Base-by-base conservation (phyloP, 2,113 vertebrate genomes). In the Carassius auratus region DNA sequence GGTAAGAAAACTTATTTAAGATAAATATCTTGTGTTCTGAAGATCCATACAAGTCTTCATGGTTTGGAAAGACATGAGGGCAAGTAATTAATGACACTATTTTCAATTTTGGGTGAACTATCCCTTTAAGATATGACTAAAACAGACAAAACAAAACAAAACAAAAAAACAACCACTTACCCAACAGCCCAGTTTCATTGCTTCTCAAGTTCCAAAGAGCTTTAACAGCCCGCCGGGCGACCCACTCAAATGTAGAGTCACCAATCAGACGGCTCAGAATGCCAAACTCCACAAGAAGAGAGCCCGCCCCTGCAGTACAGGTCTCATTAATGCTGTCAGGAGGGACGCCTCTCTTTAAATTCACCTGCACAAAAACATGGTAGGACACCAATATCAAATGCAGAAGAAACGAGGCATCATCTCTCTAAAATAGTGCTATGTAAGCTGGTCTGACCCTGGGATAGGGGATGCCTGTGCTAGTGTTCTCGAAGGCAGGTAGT, bases 401-500 rank as follows among this genome's bases (percentile, higher is more conserved):
- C 1, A 76, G 50, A 3, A 52, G 26, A 33, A 30, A 19, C 3
- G 2, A 55, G 23, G 8, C 75, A 36, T 21, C n/a, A 23, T 76
- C 1, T 19, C 15, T 30, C 33, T 1, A 76, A 21, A 81, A 5
- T 3, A 77, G 2, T n/a, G 13, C 36, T 42, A 23, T 23, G 48
- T 4, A 30, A 17, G 14, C 15, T 3, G n/a, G 21, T 3, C 92
- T 94, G 94, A 99, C 98, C 94, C 98, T 95, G 71, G 98, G 97
- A 61, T 97, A 97, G 0, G 98, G 98, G 85, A 99, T 99, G n/a
- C 98, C 98, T 0, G 98, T 99, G 91, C 94, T 96, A 88, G 98
- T 99, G 96, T 99, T 99, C 90, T 99, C 97, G 71, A 99, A 99
- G 86, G 98, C 98, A 2, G 98, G 98, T 0, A 99, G 95, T 7